Evolutionary conservation across 2,888 invertebrate species (phyloP), one percentile per base, ranked within the genome.

Genomic region (Dynastes grantii): DNA sequence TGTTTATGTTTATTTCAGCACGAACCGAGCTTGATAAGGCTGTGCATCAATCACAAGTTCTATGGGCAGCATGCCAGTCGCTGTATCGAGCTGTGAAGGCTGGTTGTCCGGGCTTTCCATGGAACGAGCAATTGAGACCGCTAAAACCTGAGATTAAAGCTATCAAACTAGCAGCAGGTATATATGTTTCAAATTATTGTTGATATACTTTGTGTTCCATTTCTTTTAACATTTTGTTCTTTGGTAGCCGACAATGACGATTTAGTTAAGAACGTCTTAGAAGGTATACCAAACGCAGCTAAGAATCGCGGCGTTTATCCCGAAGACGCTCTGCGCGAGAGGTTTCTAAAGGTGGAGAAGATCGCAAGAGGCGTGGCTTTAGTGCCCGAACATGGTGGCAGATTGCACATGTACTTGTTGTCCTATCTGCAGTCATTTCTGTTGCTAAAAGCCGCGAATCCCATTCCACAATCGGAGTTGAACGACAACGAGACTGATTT

Each of bases 1-100:
- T 2, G 11, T 45, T 45, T 45, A 45, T 45, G 11, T 45, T 45
- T 45, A 27, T 76, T 76, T 13, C 16, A 95, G 95, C 92, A 81
- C 92, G 95, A 9, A 92, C 93, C 64, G 93, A 93, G 80, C 92
- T 93, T 1, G 96, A 96, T 84, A 92, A 92, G 82, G 92, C 92
- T 78, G 94, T 95, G 0, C 93, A 94, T 55, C 93, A 95, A 82
- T 95, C 97, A 0, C 97, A 98, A 88, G 93, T 96, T 40, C 91
- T 98, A 82, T 98, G 98, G 98, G 94, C 97, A 82, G 97, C 98
- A 0, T 97, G 97, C 85, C 97, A 98, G 85, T 94, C 97, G 2
- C 90, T 98, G 53, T 92, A 95, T 85, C 92, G 95, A 1, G 94
- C 95, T 29, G 92, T 98, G 5, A 91, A 93, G 79, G 90, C 91